phyloP scores from a whole-genome alignment of 2,113 vertebrate species.

The Noctilio leporinus region DNA sequence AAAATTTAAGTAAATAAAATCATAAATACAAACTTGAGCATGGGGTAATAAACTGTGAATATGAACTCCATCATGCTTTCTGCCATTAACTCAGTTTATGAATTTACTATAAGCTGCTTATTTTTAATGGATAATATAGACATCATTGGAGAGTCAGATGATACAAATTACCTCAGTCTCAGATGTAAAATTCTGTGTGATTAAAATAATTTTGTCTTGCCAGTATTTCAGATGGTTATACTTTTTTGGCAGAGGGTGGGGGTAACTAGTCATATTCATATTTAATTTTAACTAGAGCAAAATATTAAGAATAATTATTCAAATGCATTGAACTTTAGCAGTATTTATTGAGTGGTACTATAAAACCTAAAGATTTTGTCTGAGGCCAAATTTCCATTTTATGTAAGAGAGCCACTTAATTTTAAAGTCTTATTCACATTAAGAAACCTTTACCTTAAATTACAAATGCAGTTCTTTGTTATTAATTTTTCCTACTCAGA shows the following conservation, averaged over 20 bases:
- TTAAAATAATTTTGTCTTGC: conserved; percentile 35
- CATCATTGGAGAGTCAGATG: background rate
- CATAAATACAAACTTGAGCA: background rate
- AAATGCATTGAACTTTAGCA: background rate
- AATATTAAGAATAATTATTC: background rate
- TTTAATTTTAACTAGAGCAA: conserved; percentile 9
- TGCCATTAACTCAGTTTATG: background rate
- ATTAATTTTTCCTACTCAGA: conserved; percentile 6
- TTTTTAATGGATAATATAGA: background rate
- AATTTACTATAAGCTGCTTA: background rate
- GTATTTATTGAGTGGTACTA: background rate
- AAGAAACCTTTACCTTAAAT: background rate
- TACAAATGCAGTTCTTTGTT: background rate
- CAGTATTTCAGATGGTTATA: conserved; percentile 35
- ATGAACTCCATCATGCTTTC: background rate
- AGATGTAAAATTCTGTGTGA: background rate
- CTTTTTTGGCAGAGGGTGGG: no score
- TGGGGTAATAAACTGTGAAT: background rate
- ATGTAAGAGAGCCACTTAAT: background rate
- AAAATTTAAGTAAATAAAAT: background rate
- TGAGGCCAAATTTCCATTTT: background rate
- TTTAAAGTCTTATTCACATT: background rate
- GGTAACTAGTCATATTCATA: conserved; percentile 14
- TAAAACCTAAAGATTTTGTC: background rate
- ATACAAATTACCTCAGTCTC: background rate